Base-by-base conservation (phyloP, 2,888 invertebrate species). In the Prenolepis imparis region DNA sequence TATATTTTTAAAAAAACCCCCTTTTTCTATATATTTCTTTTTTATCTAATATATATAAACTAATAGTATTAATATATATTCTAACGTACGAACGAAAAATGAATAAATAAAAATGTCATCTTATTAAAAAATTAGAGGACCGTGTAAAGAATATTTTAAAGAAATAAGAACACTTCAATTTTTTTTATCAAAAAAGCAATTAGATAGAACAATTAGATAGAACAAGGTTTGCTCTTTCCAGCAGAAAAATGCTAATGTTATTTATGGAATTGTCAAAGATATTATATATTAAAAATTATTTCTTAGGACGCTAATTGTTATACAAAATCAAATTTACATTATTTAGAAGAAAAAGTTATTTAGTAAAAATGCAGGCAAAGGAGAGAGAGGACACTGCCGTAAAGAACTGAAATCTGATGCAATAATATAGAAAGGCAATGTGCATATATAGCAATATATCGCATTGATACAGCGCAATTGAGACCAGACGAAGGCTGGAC, bases 401-500 rank as follows among this genome's bases (percentile, higher is more conserved):
- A 4, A 28, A 61, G 9, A 41, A 61, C 15, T 59, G 3, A 61
- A 24, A 57, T 5, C n/a, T 5, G 11, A 8, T 4, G 12, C 6
- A 39, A 15, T 21, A n/a, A 32, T 28, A 15, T 39, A 15, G 1
- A 8, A 36, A 64, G 21, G 48, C 48, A 28, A 3, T 18, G 18
- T n/a, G n/a, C n/a, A 15, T 0, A 15, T 0, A 24, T 36, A 68
- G 12, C 28, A 15, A n/a, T 15, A 21, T 70, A 68, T 36, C 9
- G 48, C 12, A 59, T 44, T n/a, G 57, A 75, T 57, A 15, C 24
- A 12, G 11, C 12, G 39, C 55, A 64, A 83, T 80, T 70, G 70
- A 63, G 9, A 67, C 67, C 55, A 12, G 57, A 61, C 80, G 85
- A 90, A 92, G 93, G 93, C 92, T 92, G 93, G 93, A 93, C 92